phyloP scores from a whole-genome alignment of 2,113 vertebrate species.

The Ptilonorhynchus violaceus region DNA sequence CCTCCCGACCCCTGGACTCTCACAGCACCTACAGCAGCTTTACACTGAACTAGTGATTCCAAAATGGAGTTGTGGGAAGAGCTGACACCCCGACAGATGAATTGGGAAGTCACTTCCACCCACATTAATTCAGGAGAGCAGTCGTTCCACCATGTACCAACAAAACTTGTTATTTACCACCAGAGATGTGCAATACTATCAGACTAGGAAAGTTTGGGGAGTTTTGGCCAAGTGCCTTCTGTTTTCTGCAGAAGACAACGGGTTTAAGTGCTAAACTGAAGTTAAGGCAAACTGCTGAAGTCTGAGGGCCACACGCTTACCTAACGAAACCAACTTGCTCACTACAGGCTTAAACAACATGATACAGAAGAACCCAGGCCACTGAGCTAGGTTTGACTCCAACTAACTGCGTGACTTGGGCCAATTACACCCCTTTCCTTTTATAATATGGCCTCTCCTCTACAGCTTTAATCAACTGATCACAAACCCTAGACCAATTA shows the following conservation, averaged over 20 bases:
- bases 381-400: neutral
- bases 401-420: neutral
- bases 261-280: neutral
- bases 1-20: fast-evolving
- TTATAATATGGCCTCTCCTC: neutral
- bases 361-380: neutral
- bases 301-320: neutral
- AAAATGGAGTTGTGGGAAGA: neutral
- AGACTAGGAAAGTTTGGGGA: neutral
- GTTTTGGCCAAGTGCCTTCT: neutral
- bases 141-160: neutral
- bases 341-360: neutral
- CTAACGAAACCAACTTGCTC: neutral
- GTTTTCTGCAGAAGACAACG: neutral
- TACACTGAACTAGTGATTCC: neutral
- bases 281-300: neutral
- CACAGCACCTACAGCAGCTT: neutral
- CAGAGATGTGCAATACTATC: neutral
- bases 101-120: neutral
- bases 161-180: neutral
- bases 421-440: neutral
- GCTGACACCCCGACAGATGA: neutral
- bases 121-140: neutral
- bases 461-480: neutral
- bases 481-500: neutral